A percentile compares a stretch with the other conserved stretches of the same genome.
Conservation (phyloP, 2,888 invertebrate species). For the Seira musarum region DNA sequence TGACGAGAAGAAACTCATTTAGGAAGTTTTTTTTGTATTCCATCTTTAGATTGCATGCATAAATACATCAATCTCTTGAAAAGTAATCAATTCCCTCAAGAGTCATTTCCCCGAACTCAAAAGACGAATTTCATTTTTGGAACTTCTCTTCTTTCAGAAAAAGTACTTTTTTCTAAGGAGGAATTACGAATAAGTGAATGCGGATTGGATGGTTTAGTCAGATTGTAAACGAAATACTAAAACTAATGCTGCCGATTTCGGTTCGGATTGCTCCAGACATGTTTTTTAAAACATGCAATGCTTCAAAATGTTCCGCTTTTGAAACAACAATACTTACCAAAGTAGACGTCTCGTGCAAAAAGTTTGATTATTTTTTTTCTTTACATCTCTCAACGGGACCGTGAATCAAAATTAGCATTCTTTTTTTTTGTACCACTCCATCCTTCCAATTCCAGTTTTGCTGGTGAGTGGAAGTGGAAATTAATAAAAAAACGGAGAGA, state of each 20-base stretch:
- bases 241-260: neutral
- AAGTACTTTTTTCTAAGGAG: neutral
- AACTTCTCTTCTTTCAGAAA: neutral
- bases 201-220: neutral
- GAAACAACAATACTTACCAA: neutral
- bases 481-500: conserved; percentile 3
- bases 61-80: neutral
- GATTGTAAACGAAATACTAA: neutral
- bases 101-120: conserved; percentile 27
- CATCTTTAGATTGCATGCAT: neutral
- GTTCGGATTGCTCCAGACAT: neutral
- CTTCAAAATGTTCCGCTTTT: neutral
- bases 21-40: neutral
- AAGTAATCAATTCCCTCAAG: conserved; percentile 32
- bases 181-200: neutral
- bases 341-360: neutral
- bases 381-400: conserved; percentile 6
- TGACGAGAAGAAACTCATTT: neutral
- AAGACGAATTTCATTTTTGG: neutral
- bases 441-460: neutral
- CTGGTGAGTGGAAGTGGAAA: neutral
- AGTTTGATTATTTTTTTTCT: neutral
- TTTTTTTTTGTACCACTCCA: conserved; percentile 11
- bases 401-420: conserved; percentile 43
- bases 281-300: neutral